Base-by-base conservation (phyloP, 2,888 invertebrate species). In the Diarsia rubi region DNA sequence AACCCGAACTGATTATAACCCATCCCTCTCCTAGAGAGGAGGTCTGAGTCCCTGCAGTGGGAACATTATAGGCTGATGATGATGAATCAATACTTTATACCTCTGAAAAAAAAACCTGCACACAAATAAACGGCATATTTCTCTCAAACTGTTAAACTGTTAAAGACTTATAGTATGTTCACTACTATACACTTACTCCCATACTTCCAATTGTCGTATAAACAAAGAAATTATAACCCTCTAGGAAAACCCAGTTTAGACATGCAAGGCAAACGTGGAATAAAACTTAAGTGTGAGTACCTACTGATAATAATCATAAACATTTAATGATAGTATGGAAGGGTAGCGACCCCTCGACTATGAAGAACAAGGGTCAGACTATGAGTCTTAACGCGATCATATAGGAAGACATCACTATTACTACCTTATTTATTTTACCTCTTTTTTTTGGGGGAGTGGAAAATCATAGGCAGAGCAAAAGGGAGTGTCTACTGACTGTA, bases 251-350 rank as follows among this genome's bases (percentile, higher is more conserved):
- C 27, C 42, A 65, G 6, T 16, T 31, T 8, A 49, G 31, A 54
- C 64, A 80, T 60, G 59, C 64, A 44, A 73, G n/a, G 60, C 60
- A n/a, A 60, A 65, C 44, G 31, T 67, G 66, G 42, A 57, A 77
- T 68, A 80, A 76, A 83, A 79, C 71, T 69, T 65, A 72, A 71
- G 70, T 57, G 24, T 63, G 69, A 69, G 62, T 57, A 63, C n/a
- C n/a, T n/a, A n/a, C 57, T 24, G 42, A 44, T 65, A 69, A 81
- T 75, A 85, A 71, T 65, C 60, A 68, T 79, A 81, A 86, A 86
- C 69, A 75, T 75, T 78, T 75, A 68, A 69, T 71, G 72, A 75
- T 66, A n/a, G 14, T n/a, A 74, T 59, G 27, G 64, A 68, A 47
- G 77, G 82, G 82, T 59, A 24, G 62, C 78, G 37, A 75, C 73